phyloP scores from a whole-genome alignment of 2,888 invertebrate species.

The Acronicta leporina region DNA sequence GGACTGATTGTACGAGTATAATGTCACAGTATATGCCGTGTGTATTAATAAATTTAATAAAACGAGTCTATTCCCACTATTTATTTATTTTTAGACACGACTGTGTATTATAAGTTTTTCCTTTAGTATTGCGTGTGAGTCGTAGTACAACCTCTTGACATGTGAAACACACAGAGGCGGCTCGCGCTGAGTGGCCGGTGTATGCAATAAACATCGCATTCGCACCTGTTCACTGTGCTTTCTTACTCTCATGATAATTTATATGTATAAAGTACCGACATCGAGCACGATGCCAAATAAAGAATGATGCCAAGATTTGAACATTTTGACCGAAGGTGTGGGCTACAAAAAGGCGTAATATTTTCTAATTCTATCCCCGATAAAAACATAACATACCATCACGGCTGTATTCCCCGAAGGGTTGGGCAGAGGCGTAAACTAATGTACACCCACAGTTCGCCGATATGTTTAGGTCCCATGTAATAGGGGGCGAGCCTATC shows the following conservation, averaged over 20 bases:
- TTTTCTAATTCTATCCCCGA: no score
- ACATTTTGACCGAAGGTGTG: no score
- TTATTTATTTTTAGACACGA: constrained; percentile 54
- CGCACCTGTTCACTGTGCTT: constrained; percentile 23
- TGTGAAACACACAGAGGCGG: background rate
- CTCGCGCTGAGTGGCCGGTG: constrained; percentile 6
- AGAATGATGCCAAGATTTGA: no score
- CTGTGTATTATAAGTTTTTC: constrained; percentile 39
- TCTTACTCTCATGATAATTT: constrained; percentile 3
- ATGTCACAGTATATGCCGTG: constrained; percentile 49
- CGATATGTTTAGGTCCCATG: no score
- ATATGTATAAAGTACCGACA: background rate
- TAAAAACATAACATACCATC: no score
- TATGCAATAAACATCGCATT: constrained; percentile 49
- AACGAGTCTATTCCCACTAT: constrained; percentile 49
- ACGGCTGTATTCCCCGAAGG: no score
- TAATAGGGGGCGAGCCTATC: no score
- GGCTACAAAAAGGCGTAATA: no score
- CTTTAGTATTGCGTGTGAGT: background rate
- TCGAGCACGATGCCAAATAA: background rate
- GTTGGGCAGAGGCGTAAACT: no score
- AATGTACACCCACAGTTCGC: no score
- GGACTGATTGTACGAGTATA: background rate
- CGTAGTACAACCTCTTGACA: background rate
- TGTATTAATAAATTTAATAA: constrained; percentile 61